Evolutionary conservation across 1,140 invertebrate species (phyloP).

Genomic region (Oryzaephilus surinamensis): DNA sequence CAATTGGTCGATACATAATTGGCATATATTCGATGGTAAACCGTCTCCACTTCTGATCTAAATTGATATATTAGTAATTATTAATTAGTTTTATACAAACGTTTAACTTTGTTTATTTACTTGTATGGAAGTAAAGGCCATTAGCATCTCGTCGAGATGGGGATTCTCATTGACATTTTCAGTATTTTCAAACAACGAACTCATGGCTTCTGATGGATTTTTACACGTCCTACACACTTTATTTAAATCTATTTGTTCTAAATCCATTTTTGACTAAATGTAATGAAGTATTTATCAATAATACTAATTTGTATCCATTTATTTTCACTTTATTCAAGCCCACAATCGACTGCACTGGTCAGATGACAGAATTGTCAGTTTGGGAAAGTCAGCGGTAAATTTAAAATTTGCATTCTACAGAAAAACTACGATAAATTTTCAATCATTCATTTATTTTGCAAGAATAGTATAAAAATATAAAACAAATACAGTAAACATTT

Average conservation of each 20-base stretch:
- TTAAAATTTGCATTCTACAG: too few species aligned
- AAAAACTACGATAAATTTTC: too few species aligned
- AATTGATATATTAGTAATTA: background rate
- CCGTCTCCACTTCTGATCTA: constrained; percentile 27
- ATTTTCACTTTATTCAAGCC: constrained; percentile 24
- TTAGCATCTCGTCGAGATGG: constrained; percentile 37
- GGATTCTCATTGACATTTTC: constrained; percentile 23
- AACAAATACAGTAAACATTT: too few species aligned
- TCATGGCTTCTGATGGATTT: constrained; percentile 21
- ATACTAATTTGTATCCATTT: constrained; percentile 14
- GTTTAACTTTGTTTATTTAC: constrained; percentile 18
- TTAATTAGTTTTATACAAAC: background rate
- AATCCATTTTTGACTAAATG: constrained; percentile 5
- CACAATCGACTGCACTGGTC: constrained; percentile 26
- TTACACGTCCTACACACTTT: constrained; percentile 29
- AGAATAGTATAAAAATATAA: too few species aligned
- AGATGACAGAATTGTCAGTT: constrained; percentile 10
- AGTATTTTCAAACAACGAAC: constrained; percentile 22
- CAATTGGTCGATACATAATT: constrained; percentile 26
- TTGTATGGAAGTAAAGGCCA: constrained; percentile 33
- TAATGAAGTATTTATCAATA: background rate
- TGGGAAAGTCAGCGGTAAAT: background rate
- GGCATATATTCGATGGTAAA: constrained; percentile 27
- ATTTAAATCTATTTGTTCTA: constrained; percentile 15
- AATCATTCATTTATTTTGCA: too few species aligned